Evolutionary conservation across 2,797 vertebrate genomes (phyloP).

Genomic region (Morus bassanus): DNA sequence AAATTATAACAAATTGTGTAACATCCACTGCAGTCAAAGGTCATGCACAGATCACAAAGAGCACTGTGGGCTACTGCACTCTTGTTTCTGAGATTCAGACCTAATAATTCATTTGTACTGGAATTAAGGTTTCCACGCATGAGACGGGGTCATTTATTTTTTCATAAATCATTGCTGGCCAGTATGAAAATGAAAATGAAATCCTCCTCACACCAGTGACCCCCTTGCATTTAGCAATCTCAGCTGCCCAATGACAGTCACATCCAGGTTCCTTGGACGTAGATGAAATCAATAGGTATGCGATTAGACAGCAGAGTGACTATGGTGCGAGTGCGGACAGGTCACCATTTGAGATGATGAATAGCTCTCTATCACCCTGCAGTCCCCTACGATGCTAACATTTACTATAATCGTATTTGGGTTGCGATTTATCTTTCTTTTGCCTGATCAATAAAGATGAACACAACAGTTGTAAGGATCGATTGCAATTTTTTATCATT

Average conservation of each 20-base stretch:
- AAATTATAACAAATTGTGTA: conserved; percentile 44
- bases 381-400: conserved; percentile 68
- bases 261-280: conserved; percentile 39
- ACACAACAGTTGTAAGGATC: conserved; percentile 88
- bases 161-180: conserved; percentile 67
- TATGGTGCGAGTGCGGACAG: conserved; percentile 15
- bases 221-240: conserved; percentile 70
- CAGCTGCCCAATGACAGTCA: conserved; percentile 62
- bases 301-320: conserved; percentile 61
- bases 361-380: conserved; percentile 72
- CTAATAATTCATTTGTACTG: neutral
- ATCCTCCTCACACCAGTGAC: conserved; percentile 69
- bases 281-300: conserved; percentile 71
- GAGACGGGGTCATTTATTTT: conserved; percentile 37
- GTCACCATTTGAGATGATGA: conserved; percentile 76
- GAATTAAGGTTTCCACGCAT: neutral
- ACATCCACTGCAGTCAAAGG: conserved; percentile 12
- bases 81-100: neutral
- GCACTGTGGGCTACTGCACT: neutral
- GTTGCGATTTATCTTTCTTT: conserved; percentile 88
- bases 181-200: conserved; percentile 61
- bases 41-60: neutral
- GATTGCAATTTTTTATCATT: conserved; percentile 87
- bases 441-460: conserved; percentile 90
- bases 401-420: conserved; percentile 76